Percentiles rank a stretch among this genome's conserved stretches.
phyloP scores from a whole-genome alignment of 1,140 invertebrate genomes.

The Neocloeon triangulifer region DNA sequence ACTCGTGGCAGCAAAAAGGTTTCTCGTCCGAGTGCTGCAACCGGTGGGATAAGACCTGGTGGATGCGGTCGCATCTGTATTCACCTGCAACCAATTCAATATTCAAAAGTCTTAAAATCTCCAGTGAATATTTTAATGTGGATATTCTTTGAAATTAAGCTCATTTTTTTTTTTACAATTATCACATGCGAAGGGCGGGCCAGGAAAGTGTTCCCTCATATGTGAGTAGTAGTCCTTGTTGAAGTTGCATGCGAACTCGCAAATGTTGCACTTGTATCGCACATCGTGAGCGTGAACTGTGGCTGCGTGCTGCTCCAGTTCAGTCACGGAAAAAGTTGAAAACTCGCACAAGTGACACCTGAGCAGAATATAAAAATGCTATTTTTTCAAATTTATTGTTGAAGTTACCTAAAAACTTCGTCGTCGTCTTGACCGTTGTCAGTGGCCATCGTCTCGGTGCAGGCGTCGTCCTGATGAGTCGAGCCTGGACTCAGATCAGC shows the following conservation, averaged over 20 bases:
- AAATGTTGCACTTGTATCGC: conserved; percentile 35
- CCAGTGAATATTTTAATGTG: not conserved
- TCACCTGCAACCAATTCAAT: conserved; percentile 10
- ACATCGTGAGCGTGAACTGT: conserved; percentile 27
- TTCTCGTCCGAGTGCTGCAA: conserved; percentile 25
- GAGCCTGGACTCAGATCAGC: no score
- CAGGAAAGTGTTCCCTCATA: conserved; percentile 35
- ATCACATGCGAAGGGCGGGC: conserved; percentile 38
- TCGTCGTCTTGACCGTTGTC: conserved; percentile 2
- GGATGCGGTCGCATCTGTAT: conserved; percentile 22
- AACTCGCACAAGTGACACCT: conserved; percentile 26
- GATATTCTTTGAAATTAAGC: not conserved
- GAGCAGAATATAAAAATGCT: conserved; percentile 12
- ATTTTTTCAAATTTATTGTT: not conserved
- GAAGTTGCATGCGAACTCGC: conserved; percentile 36
- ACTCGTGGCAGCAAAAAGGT: conserved; percentile 17
- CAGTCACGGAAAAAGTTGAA: no score
- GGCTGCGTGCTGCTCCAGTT: conserved; percentile 26
- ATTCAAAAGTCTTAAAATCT: not conserved
- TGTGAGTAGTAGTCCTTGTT: conserved; percentile 37
- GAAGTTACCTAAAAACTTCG: not conserved
- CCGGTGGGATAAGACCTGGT: conserved; percentile 26
- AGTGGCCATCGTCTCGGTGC: no score
- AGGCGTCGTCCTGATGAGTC: no score
- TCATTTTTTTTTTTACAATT: conserved; percentile 19